Conservation (phyloP, 2,797 vertebrate species). For the Pelochelys cantorii region DNA sequence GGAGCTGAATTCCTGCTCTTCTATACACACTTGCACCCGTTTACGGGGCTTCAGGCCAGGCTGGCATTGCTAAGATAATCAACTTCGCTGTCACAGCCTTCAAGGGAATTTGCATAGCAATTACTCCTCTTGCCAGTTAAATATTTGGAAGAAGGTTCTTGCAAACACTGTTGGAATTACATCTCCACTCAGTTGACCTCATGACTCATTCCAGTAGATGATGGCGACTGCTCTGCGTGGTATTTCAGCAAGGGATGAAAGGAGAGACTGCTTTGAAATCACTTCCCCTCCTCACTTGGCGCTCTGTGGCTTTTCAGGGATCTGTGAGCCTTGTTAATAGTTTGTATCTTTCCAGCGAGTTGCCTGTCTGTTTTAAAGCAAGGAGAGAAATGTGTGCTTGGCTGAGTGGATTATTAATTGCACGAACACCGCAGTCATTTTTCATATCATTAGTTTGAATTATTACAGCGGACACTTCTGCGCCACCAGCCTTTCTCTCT, state of each 20-base stretch:
- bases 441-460: not conserved
- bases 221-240: not conserved
- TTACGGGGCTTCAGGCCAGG: not conserved
- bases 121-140: not conserved
- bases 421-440: not conserved
- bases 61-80: not conserved
- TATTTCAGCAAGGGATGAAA: not conserved
- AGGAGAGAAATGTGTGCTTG: not conserved
- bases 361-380: not conserved
- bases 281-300: fast-evolving
- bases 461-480: not conserved
- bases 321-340: not conserved
- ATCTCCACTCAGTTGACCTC: not conserved
- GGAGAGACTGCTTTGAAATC: not conserved
- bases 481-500: fast-evolving
- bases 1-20: not conserved
- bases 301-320: not conserved
- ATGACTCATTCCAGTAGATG: not conserved
- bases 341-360: not conserved
- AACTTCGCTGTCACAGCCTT: not conserved
- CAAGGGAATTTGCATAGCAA: not conserved
- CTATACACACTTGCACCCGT: not conserved
- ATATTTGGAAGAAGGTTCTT: not conserved
- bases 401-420: not conserved
- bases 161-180: not conserved